Base-by-base conservation (phyloP, 2,113 vertebrate genomes). In the Stigmatopora argus region DNA sequence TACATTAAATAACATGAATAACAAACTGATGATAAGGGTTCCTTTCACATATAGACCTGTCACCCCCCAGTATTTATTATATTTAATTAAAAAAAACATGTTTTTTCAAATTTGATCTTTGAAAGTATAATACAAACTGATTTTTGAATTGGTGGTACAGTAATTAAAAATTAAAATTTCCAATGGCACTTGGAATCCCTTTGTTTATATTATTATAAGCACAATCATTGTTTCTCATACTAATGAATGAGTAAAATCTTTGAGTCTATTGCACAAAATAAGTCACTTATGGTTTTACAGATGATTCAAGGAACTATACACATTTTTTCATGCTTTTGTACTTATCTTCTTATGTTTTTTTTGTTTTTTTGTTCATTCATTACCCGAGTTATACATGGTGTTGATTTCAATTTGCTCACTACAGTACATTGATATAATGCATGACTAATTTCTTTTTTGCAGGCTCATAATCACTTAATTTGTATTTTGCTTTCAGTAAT, bases 401-500 rank as follows among this genome's bases (percentile, higher is more conserved):
- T 7, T 56, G 11, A 6, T 26, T 56, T 31, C 23, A 56, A 15
- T 56, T 53, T 53, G 51, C 51, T 21, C 38, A 41, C 38, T 41
- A 41, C 38, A 13, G 10, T 31, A 15, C 15, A 23, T 55, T 31
- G 6, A 5, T 1, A 23, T 23, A 3, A 5, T 53, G 15, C 12
- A 31, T 26, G 14, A 6, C 13, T 31, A 13, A 56, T 12, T 31
- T 31, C 13, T 56, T 31, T 56, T 5, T 31, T 56, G 13, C 13
- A 56, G 21, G 21, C 53, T 15, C 14, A 15, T 31, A 31, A 23
- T 56, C 26, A 8, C 53, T 56, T 56, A 56, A 56, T 15, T 5
- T 9, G 46, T 71, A 70, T 72, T 61, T 26, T 23, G 17, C 2
- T 26, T 13, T 11, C 15, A 35, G 59, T 15, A 52, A 72, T 74